Evolutionary conservation across 2,888 invertebrate genomes (phyloP).

Genomic region (Agrotis exclamationis): DNA sequence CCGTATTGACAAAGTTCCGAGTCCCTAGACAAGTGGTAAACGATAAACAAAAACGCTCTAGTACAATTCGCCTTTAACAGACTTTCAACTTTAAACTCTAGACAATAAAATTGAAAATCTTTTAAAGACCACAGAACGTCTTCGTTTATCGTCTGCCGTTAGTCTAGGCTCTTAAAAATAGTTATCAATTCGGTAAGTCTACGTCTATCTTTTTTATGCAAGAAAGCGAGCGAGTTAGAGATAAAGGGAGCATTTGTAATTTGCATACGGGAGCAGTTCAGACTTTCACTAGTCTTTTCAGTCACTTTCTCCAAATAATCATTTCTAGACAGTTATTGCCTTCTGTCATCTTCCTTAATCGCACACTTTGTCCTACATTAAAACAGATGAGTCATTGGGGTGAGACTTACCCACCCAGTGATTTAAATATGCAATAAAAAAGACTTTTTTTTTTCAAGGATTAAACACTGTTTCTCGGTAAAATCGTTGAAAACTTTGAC

Average conservation of each 20-base stretch:
- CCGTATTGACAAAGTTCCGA: neutral
- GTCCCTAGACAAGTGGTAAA: too few relatives aligned
- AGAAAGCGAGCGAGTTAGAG: neutral
- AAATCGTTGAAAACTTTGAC: constrained; percentile 24
- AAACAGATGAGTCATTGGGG: neutral
- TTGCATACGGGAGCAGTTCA: neutral
- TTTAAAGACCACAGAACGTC: too few relatives aligned
- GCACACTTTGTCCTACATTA: neutral
- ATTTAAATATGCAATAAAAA: constrained; percentile 23
- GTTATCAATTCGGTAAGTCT: neutral
- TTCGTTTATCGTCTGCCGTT: too few relatives aligned
- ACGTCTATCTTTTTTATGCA: neutral
- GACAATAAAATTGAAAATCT: too few relatives aligned
- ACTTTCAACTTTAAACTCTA: too few relatives aligned
- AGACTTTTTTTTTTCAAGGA: constrained; percentile 1
- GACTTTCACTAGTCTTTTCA: neutral
- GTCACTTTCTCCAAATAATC: neutral
- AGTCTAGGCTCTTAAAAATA: too few relatives aligned
- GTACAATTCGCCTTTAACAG: too few relatives aligned
- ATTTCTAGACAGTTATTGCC: neutral
- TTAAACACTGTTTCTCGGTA: constrained; percentile 16
- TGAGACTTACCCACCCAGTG: neutral
- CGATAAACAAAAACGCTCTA: too few relatives aligned
- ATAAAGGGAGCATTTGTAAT: neutral
- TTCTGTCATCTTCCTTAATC: neutral